A percentile compares a stretch with the other conserved stretches of the same genome.
These are phyloP conservation scores for Pogoniulus pusillus DNA, from an alignment of 2,797 vertebrate genomes.

Conservation along the genomic window DNA sequence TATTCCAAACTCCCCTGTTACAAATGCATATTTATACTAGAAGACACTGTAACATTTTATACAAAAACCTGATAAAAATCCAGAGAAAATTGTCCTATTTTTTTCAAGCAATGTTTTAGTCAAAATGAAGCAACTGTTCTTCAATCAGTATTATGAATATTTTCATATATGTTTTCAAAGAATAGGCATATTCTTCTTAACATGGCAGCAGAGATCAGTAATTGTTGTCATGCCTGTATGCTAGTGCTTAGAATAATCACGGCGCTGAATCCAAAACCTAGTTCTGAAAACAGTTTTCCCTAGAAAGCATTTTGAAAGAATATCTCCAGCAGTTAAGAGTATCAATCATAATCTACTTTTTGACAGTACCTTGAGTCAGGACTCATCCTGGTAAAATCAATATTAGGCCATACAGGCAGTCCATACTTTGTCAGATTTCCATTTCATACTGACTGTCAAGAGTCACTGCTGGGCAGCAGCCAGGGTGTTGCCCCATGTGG, in stretches of 20 bases:
- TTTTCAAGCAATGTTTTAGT: neutral
- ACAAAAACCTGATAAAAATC: neutral
- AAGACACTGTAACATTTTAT: neutral
- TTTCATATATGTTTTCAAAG: neutral
- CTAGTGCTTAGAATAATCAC: neutral
- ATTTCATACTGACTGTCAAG: neutral
- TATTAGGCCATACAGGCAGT: neutral
- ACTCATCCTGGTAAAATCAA: slow-evolving; percentile 5
- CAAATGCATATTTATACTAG: neutral
- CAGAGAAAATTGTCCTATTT: neutral
- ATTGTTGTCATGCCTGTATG: neutral
- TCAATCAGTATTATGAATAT: neutral
- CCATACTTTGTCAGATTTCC: neutral
- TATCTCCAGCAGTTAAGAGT: neutral
- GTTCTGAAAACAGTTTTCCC: neutral
- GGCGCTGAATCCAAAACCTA: neutral
- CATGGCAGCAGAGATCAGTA: neutral
- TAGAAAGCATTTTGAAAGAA: slow-evolving; percentile 10
- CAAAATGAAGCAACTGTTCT: neutral
- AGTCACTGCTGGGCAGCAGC: neutral
- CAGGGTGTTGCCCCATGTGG: fast-evolving
- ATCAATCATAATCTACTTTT: neutral
- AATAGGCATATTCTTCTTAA: neutral
- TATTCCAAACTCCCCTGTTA: neutral
- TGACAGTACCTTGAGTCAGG: neutral